Evolutionary conservation across 2,113 vertebrate species (phyloP).

Genomic region (Microcebus jonahi): DNA sequence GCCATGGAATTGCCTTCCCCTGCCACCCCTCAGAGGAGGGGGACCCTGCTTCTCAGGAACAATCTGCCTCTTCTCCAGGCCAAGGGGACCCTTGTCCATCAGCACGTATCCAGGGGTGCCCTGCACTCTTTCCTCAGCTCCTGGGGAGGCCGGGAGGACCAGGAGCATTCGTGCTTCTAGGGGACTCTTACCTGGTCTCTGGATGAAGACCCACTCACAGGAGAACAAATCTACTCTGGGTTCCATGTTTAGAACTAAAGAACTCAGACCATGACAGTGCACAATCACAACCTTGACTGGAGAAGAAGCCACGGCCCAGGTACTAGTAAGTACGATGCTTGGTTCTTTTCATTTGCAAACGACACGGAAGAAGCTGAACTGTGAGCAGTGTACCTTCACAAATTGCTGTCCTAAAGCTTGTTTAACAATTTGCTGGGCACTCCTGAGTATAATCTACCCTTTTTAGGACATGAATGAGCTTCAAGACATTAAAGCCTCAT

Average conservation of each 20-base stretch:
- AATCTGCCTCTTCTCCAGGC: neutral
- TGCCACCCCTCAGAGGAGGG: neutral
- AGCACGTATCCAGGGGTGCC: neutral
- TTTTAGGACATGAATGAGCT: slow-evolving; percentile 82
- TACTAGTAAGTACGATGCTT: slow-evolving; percentile 41
- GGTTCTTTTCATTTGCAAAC: neutral
- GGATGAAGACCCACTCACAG: neutral
- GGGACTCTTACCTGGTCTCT: neutral
- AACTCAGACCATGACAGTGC: neutral
- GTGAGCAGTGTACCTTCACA: slow-evolving; percentile 78
- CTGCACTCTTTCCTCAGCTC: neutral
- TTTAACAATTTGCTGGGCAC: slow-evolving; percentile 82
- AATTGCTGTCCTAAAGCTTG: slow-evolving; percentile 85
- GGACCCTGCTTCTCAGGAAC: neutral
- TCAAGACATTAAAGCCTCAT: slow-evolving; percentile 86
- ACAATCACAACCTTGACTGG: slow-evolving; percentile 36
- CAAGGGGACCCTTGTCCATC: neutral
- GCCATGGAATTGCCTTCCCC: neutral
- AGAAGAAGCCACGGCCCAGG: neutral
- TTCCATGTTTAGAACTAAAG: neutral
- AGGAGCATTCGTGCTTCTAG: neutral
- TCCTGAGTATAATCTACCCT: slow-evolving; percentile 85
- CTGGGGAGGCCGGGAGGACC: neutral
- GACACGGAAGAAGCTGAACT: slow-evolving; percentile 61
- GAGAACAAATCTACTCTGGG: neutral